phyloP scores from a whole-genome alignment of 2,888 invertebrate genomes.

The Abscondita cerata region DNA sequence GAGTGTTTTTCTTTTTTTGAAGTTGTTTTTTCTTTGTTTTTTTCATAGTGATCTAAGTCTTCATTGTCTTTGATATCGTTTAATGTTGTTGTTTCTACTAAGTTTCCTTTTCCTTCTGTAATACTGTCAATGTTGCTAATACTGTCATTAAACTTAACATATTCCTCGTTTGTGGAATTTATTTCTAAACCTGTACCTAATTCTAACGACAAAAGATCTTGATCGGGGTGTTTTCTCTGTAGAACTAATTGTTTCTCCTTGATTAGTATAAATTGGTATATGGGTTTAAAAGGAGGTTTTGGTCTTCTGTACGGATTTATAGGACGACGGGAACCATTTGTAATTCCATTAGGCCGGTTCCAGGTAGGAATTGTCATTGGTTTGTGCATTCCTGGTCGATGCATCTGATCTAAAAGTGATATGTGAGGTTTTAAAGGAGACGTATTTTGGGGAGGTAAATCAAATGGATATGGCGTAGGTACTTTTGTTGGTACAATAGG shows the following conservation, averaged over 20 bases:
- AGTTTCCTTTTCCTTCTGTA: slow-evolving; percentile 41
- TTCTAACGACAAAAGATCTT: slow-evolving; percentile 55
- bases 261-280: slow-evolving; percentile 54
- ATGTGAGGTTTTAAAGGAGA: slow-evolving; percentile 66
- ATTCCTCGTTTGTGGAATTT: slow-evolving; percentile 45
- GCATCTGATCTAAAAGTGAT: slow-evolving; percentile 73
- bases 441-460: slow-evolving; percentile 67
- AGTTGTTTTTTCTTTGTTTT: slow-evolving; percentile 55
- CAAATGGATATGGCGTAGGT: slow-evolving; percentile 79
- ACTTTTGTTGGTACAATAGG: slow-evolving; percentile 62
- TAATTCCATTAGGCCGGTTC: slow-evolving; percentile 63
- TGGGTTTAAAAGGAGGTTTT: slow-evolving; percentile 70
- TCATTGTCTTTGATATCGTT: slow-evolving; percentile 34
- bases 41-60: slow-evolving; percentile 51
- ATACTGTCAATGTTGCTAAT: slow-evolving; percentile 45
- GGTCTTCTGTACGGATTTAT: slow-evolving; percentile 62
- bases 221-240: slow-evolving; percentile 52
- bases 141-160: slow-evolving; percentile 37
- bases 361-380: slow-evolving; percentile 70
- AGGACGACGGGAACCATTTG: slow-evolving; percentile 57
- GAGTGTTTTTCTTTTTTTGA: slow-evolving; percentile 53
- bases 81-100: slow-evolving; percentile 31
- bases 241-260: slow-evolving; percentile 54
- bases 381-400: slow-evolving; percentile 60
- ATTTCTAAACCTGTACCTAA: slow-evolving; percentile 51